These are phyloP conservation scores for Papilio helenus DNA, from an alignment of 1,140 invertebrate genomes.

Conservation along the genomic window DNA sequence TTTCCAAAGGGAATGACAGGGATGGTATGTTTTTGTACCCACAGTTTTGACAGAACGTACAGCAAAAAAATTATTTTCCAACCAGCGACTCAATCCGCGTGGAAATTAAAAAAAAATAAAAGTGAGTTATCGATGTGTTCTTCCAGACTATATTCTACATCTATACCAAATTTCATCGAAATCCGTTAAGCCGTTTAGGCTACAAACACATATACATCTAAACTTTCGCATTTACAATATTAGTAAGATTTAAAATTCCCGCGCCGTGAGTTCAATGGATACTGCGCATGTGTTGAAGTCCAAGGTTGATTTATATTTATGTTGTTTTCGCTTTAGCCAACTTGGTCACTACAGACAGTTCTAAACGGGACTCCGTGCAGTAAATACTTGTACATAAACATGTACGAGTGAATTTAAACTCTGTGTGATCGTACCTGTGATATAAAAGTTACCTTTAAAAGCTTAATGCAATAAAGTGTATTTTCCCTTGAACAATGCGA, in stretches of 20 bases:
- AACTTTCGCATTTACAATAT: background rate
- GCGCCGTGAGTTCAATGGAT: conserved; percentile 3
- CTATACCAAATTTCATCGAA: no score
- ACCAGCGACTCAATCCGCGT: no score
- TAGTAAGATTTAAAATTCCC: background rate
- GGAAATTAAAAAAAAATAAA: no score
- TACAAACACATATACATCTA: background rate
- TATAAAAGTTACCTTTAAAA: background rate
- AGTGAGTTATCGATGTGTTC: no score
- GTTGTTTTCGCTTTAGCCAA: background rate
- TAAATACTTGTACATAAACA: background rate
- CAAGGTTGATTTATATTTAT: conserved; percentile 8
- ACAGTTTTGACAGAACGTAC: no score
- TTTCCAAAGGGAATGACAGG: no score
- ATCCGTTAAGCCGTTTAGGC: background rate
- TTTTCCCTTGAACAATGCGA: conserved; percentile 38
- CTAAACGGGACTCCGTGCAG: background rate
- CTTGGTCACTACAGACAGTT: background rate
- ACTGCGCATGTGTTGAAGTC: conserved; percentile 2
- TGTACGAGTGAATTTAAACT: conserved; percentile 1
- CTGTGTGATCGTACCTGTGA: background rate
- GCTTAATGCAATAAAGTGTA: background rate
- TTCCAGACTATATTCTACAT: no score
- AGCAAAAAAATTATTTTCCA: no score
- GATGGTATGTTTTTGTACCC: background rate